Conservation (phyloP, 2,113 vertebrate genomes). For the Plotosus lineatus region DNA sequence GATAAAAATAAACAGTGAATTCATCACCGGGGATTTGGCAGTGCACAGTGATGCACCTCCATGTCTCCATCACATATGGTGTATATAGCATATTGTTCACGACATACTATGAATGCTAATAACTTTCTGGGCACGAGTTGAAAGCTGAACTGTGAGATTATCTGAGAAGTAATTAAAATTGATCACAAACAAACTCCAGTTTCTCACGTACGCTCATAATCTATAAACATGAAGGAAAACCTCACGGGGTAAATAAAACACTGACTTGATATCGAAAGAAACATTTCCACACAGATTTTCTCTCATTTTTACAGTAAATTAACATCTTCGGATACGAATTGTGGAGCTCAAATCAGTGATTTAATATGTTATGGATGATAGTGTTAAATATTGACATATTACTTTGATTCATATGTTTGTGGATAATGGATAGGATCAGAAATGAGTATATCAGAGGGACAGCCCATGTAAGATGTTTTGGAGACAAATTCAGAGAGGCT, state of each 20-base stretch:
- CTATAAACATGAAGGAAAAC: not conserved
- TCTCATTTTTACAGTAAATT: not conserved
- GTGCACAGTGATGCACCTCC: not conserved
- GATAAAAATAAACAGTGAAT: not conserved
- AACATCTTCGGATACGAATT: not conserved
- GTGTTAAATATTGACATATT: not conserved
- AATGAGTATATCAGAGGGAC: too few species aligned
- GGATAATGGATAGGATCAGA: too few species aligned
- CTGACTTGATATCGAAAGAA: not conserved
- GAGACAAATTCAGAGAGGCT: too few species aligned
- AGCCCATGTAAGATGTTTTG: too few species aligned
- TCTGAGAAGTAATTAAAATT: not conserved
- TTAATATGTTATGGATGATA: not conserved
- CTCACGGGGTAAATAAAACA: not conserved
- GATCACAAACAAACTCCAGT: not conserved
- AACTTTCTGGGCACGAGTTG: too few species aligned
- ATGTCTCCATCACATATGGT: not conserved
- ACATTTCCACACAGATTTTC: not conserved
- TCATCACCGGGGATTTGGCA: not conserved
- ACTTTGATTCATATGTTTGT: too few species aligned
- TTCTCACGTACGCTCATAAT: not conserved
- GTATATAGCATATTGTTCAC: not conserved
- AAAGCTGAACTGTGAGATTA: not conserved
- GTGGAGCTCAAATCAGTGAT: not conserved
- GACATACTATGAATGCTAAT: not conserved